Evolutionary conservation across 2,888 invertebrate genomes (phyloP).

Genomic region (Lithophane leautieri): DNA sequence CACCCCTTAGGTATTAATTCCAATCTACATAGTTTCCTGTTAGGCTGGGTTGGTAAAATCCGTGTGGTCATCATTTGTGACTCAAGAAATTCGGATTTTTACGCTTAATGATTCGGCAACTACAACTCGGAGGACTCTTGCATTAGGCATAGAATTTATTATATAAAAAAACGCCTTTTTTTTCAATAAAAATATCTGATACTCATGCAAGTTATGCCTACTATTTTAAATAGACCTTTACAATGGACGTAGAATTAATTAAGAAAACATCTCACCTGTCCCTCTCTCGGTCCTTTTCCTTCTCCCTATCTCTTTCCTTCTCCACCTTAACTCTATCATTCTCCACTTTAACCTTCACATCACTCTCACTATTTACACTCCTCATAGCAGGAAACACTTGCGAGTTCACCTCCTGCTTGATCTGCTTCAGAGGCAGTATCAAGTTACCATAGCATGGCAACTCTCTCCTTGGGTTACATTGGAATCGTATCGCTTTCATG

Average conservation of each 20-base stretch:
- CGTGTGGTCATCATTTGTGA: background rate
- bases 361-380: constrained; percentile 74
- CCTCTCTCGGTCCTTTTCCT: constrained; percentile 69
- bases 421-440: constrained; percentile 83
- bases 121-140: background rate
- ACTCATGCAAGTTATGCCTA: background rate
- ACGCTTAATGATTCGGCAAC: background rate
- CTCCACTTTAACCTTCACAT: constrained; percentile 77
- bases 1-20: background rate
- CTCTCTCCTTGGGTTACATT: constrained; percentile 82
- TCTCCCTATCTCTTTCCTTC: constrained; percentile 75
- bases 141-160: background rate
- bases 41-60: background rate
- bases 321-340: constrained; percentile 76
- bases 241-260: background rate
- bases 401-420: constrained; percentile 81
- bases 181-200: background rate
- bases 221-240: background rate
- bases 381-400: constrained; percentile 80
- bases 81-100: background rate
- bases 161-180: background rate
- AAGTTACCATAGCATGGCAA: constrained; percentile 88
- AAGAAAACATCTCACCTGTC: constrained; percentile 59
- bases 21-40: background rate
- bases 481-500: constrained; percentile 84